These are phyloP conservation scores for Drosophila lacteicornis DNA, from an alignment of 1,140 invertebrate genomes.

Conservation along the genomic window DNA sequence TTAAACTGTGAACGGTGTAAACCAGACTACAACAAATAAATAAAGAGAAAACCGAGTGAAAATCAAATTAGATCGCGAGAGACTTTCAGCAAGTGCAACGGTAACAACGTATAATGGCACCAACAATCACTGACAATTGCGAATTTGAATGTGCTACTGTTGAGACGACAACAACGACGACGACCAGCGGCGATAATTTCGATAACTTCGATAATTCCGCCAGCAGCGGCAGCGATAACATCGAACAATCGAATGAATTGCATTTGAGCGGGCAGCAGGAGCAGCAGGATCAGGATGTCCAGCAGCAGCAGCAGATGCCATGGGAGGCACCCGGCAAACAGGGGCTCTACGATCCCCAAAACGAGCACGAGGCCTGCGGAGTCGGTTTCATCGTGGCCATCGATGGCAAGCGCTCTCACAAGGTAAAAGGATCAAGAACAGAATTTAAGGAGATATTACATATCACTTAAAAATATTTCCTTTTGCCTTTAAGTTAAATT, in stretches of 20 bases:
- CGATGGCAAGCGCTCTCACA: conserved; percentile 96
- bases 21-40: conserved; percentile 11
- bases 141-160: conserved; percentile 84
- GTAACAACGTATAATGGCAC: conserved; percentile 84
- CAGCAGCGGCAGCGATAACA: conserved; percentile 17
- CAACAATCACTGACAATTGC: conserved; percentile 84
- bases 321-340: conserved; percentile 88
- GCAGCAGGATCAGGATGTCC: conserved; percentile 41
- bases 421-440: conserved; percentile 88
- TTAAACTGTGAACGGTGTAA: conserved; percentile 23
- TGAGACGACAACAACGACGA: conserved; percentile 61
- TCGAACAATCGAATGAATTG: conserved; percentile 69
- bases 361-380: conserved; percentile 98
- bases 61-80: conserved; percentile 58
- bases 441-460: too few species aligned
- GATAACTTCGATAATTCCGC: conserved; percentile 43
- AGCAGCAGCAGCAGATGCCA: conserved; percentile 85
- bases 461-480: too few species aligned
- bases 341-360: conserved; percentile 97
- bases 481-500: too few species aligned
- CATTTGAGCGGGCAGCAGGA: conserved; percentile 61
- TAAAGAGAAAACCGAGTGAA: conserved; percentile 39
- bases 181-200: conserved; percentile 41
- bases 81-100: conserved; percentile 74
- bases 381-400: conserved; percentile 99